These are phyloP conservation scores for Crax fasciolata DNA, from an alignment of 2,797 vertebrate genomes.

Conservation along the genomic window DNA sequence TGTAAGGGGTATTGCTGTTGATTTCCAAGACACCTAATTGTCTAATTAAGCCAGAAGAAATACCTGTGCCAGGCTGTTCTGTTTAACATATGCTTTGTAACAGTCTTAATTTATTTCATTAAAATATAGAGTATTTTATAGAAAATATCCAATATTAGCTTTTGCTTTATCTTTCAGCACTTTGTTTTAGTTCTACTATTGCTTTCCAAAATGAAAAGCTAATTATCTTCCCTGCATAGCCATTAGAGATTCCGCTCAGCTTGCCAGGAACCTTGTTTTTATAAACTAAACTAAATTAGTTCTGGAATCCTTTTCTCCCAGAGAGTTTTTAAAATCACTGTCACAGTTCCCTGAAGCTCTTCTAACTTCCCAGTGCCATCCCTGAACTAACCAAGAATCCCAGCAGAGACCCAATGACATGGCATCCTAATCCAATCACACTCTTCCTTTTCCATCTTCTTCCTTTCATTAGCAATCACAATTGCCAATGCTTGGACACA, in stretches of 20 bases:
- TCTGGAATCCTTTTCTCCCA: background rate
- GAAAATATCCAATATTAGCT: slow-evolving; percentile 12
- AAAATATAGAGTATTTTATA: slow-evolving; percentile 12
- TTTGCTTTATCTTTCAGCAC: background rate
- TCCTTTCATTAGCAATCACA: background rate
- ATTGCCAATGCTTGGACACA: background rate
- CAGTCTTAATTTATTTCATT: background rate
- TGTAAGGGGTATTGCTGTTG: background rate
- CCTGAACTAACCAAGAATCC: background rate
- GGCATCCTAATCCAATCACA: background rate
- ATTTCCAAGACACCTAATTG: slow-evolving; percentile 24
- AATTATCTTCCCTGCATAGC: slow-evolving; percentile 14
- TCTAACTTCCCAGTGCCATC: background rate
- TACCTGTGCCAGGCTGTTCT: background rate
- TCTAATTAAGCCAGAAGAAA: background rate
- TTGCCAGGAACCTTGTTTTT: slow-evolving; percentile 5
- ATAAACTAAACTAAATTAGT: slow-evolving; percentile 34
- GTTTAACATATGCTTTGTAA: background rate
- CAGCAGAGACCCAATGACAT: background rate
- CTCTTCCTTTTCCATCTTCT: background rate
- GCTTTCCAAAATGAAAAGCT: slow-evolving; percentile 39
- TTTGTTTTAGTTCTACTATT: slow-evolving; percentile 23
- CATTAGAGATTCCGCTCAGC: slow-evolving; percentile 9
- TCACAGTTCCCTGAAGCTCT: background rate
- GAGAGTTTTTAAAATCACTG: background rate